phyloP scores from a whole-genome alignment of 2,113 vertebrate genomes.

The Melanotaenia duboulayi region DNA sequence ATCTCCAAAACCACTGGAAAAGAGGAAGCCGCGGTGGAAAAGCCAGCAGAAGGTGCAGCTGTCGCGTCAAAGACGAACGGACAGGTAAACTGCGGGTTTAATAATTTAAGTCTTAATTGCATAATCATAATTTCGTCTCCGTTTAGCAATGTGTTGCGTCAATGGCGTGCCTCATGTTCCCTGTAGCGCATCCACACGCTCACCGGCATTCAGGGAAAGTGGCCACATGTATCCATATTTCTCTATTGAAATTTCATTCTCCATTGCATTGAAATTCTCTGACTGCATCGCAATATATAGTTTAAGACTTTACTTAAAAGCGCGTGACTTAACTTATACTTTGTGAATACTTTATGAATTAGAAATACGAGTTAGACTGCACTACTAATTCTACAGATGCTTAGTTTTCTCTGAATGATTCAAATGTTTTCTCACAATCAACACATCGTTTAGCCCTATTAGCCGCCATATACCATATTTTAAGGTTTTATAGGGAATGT shows the following conservation, averaged over 20 bases:
- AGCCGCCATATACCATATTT: too few relatives aligned
- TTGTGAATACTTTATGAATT: not conserved
- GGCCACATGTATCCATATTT: slow-evolving; percentile 62
- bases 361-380: too few relatives aligned
- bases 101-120: slow-evolving; percentile 44
- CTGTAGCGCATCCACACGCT: slow-evolving; percentile 67
- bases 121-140: slow-evolving; percentile 26
- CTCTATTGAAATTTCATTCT: too few relatives aligned
- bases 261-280: not conserved
- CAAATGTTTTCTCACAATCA: too few relatives aligned
- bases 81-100: slow-evolving; percentile 85
- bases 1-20: slow-evolving; percentile 97
- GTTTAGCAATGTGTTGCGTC: slow-evolving; percentile 64
- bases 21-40: slow-evolving; percentile 91
- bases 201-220: slow-evolving; percentile 78
- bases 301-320: not conserved
- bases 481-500: too few relatives aligned
- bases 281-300: too few relatives aligned
- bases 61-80: slow-evolving; percentile 94
- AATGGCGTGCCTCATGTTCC: slow-evolving; percentile 74
- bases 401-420: too few relatives aligned
- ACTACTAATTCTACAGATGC: not conserved
- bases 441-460: too few relatives aligned
- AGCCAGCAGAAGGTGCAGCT: slow-evolving; percentile 89
- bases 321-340: not conserved